Conservation (phyloP, 2,113 vertebrate species). For the Percina caprodes region DNA sequence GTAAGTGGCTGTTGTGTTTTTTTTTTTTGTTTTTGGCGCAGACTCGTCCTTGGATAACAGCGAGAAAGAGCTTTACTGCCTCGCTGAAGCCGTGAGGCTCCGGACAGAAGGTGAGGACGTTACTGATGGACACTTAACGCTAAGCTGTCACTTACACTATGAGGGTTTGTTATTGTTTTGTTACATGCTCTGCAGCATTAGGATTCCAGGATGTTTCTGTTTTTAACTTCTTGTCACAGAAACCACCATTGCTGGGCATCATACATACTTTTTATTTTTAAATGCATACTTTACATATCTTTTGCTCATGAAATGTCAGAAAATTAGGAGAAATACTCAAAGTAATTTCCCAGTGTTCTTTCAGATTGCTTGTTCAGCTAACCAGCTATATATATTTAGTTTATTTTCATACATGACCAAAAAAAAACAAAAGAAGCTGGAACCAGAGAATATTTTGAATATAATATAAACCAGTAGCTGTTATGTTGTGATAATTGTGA, state of each 20-base stretch:
- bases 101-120: slow-evolving; percentile 91
- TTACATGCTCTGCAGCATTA: neutral
- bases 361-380: too few species aligned
- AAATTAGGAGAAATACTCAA: neutral
- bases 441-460: too few species aligned
- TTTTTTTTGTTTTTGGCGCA: slow-evolving; percentile 69
- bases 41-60: slow-evolving; percentile 88
- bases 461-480: too few species aligned
- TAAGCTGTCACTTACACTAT: slow-evolving; percentile 24
- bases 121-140: neutral
- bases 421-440: neutral
- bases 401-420: neutral
- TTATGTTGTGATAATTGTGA: too few species aligned
- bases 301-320: neutral
- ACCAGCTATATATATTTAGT: neutral
- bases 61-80: slow-evolving; percentile 88
- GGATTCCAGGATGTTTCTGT: neutral
- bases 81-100: slow-evolving; percentile 91
- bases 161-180: slow-evolving; percentile 63
- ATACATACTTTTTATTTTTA: neutral
- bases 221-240: neutral
- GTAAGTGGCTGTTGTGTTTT: slow-evolving; percentile 69
- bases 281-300: neutral
- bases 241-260: neutral
- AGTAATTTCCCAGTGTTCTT: too few species aligned